A percentile compares a stretch with the other conserved stretches of the same genome.
Conservation (phyloP, 2,888 invertebrate genomes). For the Megastigmus dorsalis region DNA sequence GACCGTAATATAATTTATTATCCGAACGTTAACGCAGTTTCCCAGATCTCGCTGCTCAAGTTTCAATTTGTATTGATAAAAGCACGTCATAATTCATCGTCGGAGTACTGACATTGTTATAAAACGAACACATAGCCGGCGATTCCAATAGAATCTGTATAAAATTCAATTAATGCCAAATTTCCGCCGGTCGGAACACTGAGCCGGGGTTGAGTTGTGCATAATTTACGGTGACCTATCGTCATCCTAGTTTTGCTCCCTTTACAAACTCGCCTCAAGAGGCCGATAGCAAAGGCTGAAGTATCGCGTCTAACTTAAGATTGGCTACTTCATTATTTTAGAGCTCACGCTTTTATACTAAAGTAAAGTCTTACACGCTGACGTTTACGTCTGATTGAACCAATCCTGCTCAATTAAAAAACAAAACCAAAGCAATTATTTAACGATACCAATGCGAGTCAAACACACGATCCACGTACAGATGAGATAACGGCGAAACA, state of each 20-base stretch:
- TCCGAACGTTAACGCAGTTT: too few species aligned
- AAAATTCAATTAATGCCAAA: slow-evolving; percentile 38
- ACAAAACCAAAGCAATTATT: too few species aligned
- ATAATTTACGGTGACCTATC: slow-evolving; percentile 4
- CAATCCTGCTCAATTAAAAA: too few species aligned
- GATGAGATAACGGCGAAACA: slow-evolving; percentile 3
- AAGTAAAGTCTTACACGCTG: too few species aligned
- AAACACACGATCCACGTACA: neutral
- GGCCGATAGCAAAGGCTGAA: neutral
- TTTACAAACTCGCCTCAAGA: slow-evolving; percentile 8
- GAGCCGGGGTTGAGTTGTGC: neutral
- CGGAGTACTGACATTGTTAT: too few species aligned
- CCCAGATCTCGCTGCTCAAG: too few species aligned
- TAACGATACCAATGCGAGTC: neutral
- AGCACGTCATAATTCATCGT: too few species aligned
- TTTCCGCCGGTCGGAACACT: neutral
- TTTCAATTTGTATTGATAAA: too few species aligned
- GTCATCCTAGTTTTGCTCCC: slow-evolving; percentile 2
- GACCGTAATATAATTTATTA: too few species aligned
- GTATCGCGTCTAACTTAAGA: neutral
- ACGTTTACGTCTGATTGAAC: too few species aligned
- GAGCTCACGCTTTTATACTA: too few species aligned
- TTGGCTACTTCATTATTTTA: too few species aligned
- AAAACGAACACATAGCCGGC: neutral
- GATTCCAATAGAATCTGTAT: slow-evolving; percentile 13